Base-by-base conservation (phyloP, 37 sponge, comb jelly and placozoan genomes). In the Geodia barretti region DNA sequence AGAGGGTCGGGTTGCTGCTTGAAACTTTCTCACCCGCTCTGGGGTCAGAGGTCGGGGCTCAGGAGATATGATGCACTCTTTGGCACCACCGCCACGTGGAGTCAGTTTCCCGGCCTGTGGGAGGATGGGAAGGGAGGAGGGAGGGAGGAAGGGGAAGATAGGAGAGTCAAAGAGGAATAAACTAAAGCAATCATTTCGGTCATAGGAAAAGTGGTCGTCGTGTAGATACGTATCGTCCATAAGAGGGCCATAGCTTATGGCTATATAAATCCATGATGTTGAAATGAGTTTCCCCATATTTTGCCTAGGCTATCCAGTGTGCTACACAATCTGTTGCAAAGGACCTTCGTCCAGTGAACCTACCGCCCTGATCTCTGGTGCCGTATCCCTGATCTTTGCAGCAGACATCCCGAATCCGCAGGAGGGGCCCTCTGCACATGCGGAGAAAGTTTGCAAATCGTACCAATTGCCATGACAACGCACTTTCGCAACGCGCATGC, bases 91-190 rank as follows among this genome's bases (percentile, higher is more conserved):
- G 19, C 81, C 83, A 20, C 76, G 68, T 0, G 88, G 83, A 35
- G 77, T 77, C 11, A 62, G 41, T 68, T 94, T 94, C 20, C 95
- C 95, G 60, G 95, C 95, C 95, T 94, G 71, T 2, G 59, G 29
- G 25, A 26, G 28, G 30, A 73, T n/a, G n/a, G n/a, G n/a, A n/a
- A n/a, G n/a, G n/a, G n/a, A n/a, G n/a, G n/a, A n/a, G n/a, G n/a
- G n/a, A n/a, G n/a, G n/a, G n/a, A n/a, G n/a, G n/a, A n/a, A n/a
- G n/a, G n/a, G n/a, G n/a, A n/a, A n/a, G n/a, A n/a, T n/a, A n/a
- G n/a, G n/a, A n/a, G n/a, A n/a, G n/a, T n/a, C n/a, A n/a, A n/a
- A n/a, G n/a, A n/a, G n/a, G n/a, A n/a, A n/a, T n/a, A n/a, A n/a
- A n/a, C n/a, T n/a, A n/a, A n/a, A n/a, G n/a, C n/a, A n/a, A n/a